Conservation (phyloP, 2,797 vertebrate genomes). For the Megalops cyprinoides region DNA sequence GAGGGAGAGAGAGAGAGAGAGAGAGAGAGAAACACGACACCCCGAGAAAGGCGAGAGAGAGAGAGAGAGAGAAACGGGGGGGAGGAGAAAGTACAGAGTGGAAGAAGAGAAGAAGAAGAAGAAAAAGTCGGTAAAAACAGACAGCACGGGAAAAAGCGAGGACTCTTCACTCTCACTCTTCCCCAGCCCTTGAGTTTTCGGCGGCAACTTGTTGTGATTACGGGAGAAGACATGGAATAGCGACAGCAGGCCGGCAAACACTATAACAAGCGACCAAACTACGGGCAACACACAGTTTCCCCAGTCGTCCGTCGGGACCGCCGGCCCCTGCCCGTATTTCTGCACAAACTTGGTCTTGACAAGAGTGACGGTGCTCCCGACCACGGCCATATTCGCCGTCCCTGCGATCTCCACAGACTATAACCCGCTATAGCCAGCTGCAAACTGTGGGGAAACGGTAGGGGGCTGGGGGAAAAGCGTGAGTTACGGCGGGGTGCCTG, state of each 20-base stretch:
- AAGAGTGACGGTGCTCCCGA: neutral
- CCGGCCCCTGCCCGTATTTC: conserved; percentile 2
- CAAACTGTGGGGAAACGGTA: conserved; percentile 22
- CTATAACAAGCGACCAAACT: neutral
- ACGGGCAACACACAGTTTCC: conserved; percentile 2
- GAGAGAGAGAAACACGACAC: conserved; percentile 22
- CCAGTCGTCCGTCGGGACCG: conserved; percentile 3
- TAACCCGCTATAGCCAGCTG: neutral
- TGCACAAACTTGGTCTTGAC: neutral
- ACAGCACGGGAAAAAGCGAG: neutral
- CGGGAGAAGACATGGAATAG: neutral
- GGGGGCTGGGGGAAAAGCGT: conserved; percentile 29
- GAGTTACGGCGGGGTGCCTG: conserved; percentile 2
- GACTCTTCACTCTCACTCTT: neutral
- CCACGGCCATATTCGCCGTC: neutral
- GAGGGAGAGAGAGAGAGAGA: conserved; percentile 7
- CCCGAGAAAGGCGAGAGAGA: conserved; percentile 18
- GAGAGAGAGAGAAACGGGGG: conserved; percentile 4
- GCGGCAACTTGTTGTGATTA: neutral
- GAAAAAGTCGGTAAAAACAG: conserved; percentile 20
- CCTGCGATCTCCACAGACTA: neutral
- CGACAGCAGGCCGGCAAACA: neutral
- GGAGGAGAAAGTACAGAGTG: conserved; percentile 24
- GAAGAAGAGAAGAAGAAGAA: conserved; percentile 17
- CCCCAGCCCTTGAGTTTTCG: neutral